Percentiles rank a stretch among this genome's conserved stretches.
Conservation (phyloP, 2,888 invertebrate genomes). For the Allacma fusca region DNA sequence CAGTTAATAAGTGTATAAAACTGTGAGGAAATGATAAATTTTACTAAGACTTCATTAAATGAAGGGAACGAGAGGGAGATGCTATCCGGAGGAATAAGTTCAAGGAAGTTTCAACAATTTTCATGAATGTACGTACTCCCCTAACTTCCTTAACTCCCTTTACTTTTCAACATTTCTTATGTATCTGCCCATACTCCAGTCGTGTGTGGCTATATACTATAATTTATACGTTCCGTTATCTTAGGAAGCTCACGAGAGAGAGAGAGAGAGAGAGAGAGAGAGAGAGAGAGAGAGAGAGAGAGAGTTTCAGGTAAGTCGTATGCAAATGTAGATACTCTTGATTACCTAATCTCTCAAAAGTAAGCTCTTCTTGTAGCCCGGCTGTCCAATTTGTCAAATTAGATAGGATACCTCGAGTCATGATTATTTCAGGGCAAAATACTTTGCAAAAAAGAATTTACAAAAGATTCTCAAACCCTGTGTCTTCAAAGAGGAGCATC, state of each 20-base stretch:
- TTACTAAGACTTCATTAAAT: slow-evolving; percentile 16
- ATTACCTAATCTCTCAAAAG: not conserved
- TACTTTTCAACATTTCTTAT: too few species aligned
- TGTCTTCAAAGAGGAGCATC: too few species aligned
- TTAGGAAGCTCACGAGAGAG: too few species aligned
- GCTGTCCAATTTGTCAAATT: slow-evolving; percentile 1
- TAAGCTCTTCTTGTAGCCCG: not conserved
- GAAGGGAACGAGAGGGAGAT: not conserved
- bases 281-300: too few species aligned
- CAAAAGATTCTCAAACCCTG: too few species aligned
- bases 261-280: too few species aligned
- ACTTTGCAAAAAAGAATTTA: too few species aligned
- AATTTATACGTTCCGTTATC: too few species aligned
- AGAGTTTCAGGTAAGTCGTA: not conserved
- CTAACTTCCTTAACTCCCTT: too few species aligned
- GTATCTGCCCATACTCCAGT: too few species aligned
- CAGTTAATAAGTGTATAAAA: not conserved
- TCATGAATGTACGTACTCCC: not conserved
- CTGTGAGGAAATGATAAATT: slow-evolving; percentile 12
- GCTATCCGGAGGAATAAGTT: not conserved
- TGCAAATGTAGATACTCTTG: slow-evolving; percentile 3
- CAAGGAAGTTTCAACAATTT: not conserved
- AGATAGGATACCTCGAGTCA: not conserved
- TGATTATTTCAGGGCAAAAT: not conserved
- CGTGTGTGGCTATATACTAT: too few species aligned